A percentile compares a stretch with the other conserved stretches of the same genome.
These are phyloP conservation scores for Micromesistius poutassou DNA, from an alignment of 2,797 vertebrate species.

Conservation along the genomic window DNA sequence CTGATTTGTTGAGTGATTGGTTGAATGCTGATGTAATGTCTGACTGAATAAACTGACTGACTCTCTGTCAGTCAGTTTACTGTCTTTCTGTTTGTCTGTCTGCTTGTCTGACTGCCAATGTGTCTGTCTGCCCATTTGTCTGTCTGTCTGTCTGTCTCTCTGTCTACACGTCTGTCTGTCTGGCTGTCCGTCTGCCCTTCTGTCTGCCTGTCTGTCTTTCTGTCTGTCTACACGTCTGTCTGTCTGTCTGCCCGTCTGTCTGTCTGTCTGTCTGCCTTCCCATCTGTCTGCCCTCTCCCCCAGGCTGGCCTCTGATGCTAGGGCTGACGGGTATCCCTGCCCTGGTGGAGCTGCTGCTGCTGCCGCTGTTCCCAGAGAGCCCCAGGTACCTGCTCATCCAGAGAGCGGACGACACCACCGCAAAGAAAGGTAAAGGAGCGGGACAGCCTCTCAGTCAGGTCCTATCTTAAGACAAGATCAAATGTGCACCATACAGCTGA, in stretches of 20 bases:
- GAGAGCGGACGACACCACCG: constrained; percentile 71
- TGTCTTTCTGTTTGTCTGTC: background rate
- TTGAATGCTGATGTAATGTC: background rate
- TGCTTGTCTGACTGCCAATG: too few relatives aligned
- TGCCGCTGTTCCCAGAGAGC: constrained; percentile 93
- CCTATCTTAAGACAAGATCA: background rate
- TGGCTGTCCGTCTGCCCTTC: background rate
- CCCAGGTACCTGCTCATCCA: constrained; percentile 89
- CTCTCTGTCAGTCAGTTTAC: constrained; percentile 12
- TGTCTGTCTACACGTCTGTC: too few relatives aligned
- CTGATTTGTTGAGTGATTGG: background rate
- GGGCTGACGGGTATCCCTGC: constrained; percentile 87
- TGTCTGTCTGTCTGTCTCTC: too few relatives aligned
- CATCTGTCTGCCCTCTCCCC: background rate
- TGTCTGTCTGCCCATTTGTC: too few relatives aligned
- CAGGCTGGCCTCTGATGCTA: constrained; percentile 84
- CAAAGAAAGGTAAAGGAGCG: constrained; percentile 70
- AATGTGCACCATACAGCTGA: too few relatives aligned
- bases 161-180: too few relatives aligned
- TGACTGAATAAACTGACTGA: background rate
- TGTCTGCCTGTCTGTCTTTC: constrained; percentile 8
- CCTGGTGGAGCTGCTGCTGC: constrained; percentile 72
- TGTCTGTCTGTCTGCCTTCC: background rate
- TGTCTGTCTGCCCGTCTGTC: too few relatives aligned
- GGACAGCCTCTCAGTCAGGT: background rate